These are phyloP conservation scores for Hemicordylus capensis DNA, from an alignment of 2,113 vertebrate species.

Conservation along the genomic window DNA sequence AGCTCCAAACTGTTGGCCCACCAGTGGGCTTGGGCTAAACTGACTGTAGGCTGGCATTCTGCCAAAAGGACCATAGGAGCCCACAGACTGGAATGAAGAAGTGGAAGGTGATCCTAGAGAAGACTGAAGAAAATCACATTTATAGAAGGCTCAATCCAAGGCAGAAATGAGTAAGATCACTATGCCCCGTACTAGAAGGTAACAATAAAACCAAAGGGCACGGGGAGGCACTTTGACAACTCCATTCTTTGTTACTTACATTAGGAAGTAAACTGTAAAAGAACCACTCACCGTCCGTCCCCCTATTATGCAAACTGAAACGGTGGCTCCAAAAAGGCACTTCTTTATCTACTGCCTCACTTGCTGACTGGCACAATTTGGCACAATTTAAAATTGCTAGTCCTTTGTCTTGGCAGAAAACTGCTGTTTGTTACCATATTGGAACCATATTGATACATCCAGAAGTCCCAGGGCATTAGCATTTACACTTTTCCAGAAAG, in stretches of 20 bases:
- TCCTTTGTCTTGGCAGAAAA: background rate
- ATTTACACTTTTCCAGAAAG: background rate
- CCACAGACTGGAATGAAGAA: slow-evolving; percentile 89
- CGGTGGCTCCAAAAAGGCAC: background rate
- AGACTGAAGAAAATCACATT: slow-evolving; percentile 79
- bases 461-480: background rate
- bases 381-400: background rate
- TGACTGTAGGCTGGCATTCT: slow-evolving; percentile 91
- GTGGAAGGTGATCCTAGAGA: slow-evolving; percentile 85
- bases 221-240: background rate
- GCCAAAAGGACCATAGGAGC: slow-evolving; percentile 88
- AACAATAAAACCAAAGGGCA: background rate
- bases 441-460: too few species aligned
- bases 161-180: background rate
- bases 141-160: background rate
- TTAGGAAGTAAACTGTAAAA: background rate
- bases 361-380: background rate
- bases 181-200: background rate
- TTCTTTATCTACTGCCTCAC: background rate
- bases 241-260: background rate
- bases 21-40: slow-evolving; percentile 84
- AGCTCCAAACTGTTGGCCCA: slow-evolving; percentile 86
- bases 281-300: too few species aligned
- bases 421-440: background rate
- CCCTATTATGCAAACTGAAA: too few species aligned